These are phyloP conservation scores for Volucella inanis DNA, from an alignment of 2,888 invertebrate genomes.

Conservation along the genomic window DNA sequence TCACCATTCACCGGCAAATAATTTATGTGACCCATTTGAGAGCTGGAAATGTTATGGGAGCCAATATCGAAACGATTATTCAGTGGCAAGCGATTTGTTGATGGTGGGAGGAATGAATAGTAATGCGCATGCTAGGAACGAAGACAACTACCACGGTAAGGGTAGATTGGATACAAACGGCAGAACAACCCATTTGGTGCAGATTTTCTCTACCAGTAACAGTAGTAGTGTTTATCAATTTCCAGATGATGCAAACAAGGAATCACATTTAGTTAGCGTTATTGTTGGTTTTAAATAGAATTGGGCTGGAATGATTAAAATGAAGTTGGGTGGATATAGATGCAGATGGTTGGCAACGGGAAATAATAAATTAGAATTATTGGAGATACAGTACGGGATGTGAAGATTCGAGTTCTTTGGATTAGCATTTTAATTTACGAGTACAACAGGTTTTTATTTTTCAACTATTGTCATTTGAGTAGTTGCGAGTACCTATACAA, in stretches of 20 bases:
- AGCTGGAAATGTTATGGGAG: slow-evolving; percentile 42
- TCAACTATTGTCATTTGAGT: too few relatives aligned
- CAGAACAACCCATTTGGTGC: slow-evolving; percentile 46
- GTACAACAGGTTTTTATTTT: too few relatives aligned
- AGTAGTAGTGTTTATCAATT: slow-evolving; percentile 51
- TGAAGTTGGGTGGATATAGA: slow-evolving; percentile 16
- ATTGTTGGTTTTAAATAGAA: slow-evolving; percentile 57
- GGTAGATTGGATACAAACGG: slow-evolving; percentile 5
- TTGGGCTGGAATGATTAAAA: background rate
- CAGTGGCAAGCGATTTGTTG: slow-evolving; percentile 20
- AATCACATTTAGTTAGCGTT: slow-evolving; percentile 64
- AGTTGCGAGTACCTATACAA: too few relatives aligned
- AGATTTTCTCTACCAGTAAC: slow-evolving; percentile 28
- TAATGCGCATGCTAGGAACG: slow-evolving; percentile 65
- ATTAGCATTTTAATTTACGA: too few relatives aligned
- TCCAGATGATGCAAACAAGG: slow-evolving; percentile 39
- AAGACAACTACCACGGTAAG: slow-evolving; percentile 29
- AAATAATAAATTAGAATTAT: slow-evolving; percentile 48
- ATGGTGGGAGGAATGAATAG: slow-evolving; percentile 37
- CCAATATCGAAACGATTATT: slow-evolving; percentile 55
- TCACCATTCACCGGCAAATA: slow-evolving; percentile 7
- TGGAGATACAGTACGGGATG: slow-evolving; percentile 46
- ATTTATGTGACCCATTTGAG: slow-evolving; percentile 57
- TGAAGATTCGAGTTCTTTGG: background rate
- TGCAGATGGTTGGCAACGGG: background rate